Evolutionary conservation across 2,888 invertebrate species (phyloP).

Genomic region (Erannis defoliaria): DNA sequence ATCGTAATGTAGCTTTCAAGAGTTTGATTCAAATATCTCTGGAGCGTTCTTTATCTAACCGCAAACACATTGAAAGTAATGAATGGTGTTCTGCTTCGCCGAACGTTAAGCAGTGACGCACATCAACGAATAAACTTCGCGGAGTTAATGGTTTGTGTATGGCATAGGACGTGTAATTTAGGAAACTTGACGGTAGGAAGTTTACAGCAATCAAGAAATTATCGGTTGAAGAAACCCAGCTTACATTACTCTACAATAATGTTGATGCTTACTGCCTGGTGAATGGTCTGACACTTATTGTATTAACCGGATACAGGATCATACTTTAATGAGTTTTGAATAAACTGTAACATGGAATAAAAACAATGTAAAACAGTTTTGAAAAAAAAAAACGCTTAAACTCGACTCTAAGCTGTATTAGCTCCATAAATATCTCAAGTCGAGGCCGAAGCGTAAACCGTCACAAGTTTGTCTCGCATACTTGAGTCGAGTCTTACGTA

Average conservation of each 20-base stretch:
- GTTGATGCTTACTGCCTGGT: neutral
- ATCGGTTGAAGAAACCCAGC: neutral
- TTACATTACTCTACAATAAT: neutral
- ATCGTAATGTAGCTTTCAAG: conserved; percentile 25
- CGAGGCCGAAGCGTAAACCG: conserved; percentile 25
- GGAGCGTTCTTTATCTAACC: conserved; percentile 50
- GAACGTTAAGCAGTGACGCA: conserved; percentile 69
- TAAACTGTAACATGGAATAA: neutral
- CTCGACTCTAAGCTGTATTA: neutral
- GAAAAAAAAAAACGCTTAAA: conserved; percentile 20
- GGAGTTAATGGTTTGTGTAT: conserved; percentile 48
- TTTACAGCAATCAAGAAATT: conserved; percentile 6
- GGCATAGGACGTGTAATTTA: conserved; percentile 39
- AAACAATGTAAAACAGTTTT: conserved; percentile 12
- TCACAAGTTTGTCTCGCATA: conserved; percentile 34
- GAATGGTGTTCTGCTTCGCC: conserved; percentile 58
- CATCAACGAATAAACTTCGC: conserved; percentile 50
- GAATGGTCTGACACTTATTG: neutral
- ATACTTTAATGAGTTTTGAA: neutral
- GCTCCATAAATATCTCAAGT: conserved; percentile 26
- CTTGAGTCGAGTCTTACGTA: conserved; percentile 57
- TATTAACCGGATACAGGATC: neutral
- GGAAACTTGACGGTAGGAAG: conserved; percentile 13
- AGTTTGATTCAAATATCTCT: conserved; percentile 29
- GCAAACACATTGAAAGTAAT: conserved; percentile 59